Percentiles rank a stretch among this genome's conserved stretches.
Evolutionary conservation across 2,113 vertebrate genomes (phyloP).

Genomic region (Acanthisitta chloris): DNA sequence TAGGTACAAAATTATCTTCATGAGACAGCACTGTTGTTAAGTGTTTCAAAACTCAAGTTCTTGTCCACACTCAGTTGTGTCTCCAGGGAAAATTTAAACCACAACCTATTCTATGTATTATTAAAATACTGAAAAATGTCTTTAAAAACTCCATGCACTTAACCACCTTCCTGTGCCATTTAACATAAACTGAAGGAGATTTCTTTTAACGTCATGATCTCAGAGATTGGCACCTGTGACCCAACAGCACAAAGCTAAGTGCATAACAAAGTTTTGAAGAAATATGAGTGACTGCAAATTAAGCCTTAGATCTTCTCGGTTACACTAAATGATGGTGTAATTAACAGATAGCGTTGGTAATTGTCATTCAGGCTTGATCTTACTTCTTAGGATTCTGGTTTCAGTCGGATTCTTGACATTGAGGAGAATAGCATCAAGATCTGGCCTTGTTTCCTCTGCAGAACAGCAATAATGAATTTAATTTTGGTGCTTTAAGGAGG

Average conservation of each 20-base stretch:
- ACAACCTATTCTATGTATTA: background rate
- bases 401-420: background rate
- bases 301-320: background rate
- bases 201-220: background rate
- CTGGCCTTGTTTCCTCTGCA: background rate
- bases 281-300: background rate
- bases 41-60: background rate
- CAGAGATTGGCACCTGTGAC: background rate
- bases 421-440: background rate
- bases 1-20: background rate
- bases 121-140: background rate
- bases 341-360: background rate
- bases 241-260: background rate
- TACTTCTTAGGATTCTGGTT: background rate
- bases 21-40: background rate
- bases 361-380: background rate
- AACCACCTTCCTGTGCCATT: background rate
- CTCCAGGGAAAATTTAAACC: background rate
- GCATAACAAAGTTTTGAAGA: background rate
- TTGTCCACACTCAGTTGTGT: background rate
- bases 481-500: background rate
- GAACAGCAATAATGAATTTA: background rate
- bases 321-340: background rate
- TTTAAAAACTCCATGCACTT: accelerated
- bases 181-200: background rate